Percentiles rank a stretch among this genome's conserved stretches.
Conservation (phyloP, 2,113 vertebrate genomes). For the Psilopsiagon aymara region DNA sequence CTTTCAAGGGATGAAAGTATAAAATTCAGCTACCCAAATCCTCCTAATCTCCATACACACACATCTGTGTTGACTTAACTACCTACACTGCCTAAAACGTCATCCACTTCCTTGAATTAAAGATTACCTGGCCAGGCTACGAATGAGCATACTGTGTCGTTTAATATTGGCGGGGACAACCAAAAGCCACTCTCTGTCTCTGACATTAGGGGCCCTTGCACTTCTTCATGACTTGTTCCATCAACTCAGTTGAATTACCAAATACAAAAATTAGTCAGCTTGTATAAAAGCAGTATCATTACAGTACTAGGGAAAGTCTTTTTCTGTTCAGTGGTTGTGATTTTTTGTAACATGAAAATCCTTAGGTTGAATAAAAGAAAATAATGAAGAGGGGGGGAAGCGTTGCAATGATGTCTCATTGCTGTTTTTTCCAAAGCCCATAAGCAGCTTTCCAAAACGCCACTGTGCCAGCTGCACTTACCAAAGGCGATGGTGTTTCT, state of each 20-base stretch:
- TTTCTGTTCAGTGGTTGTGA: background rate
- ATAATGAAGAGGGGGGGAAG: background rate
- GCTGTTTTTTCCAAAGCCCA: slow-evolving; percentile 41
- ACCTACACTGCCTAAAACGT: background rate
- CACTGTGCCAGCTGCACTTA: background rate
- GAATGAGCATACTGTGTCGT: background rate
- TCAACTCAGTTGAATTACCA: background rate
- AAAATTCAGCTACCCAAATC: background rate
- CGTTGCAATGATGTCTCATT: background rate
- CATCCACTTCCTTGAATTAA: background rate
- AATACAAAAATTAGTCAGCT: no score
- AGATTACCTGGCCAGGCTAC: background rate
- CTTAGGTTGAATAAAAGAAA: background rate
- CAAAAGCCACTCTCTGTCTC: background rate
- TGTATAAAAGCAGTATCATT: background rate
- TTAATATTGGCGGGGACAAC: background rate
- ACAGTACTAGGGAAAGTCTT: background rate
- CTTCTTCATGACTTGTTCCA: background rate
- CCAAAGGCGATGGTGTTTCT: no score
- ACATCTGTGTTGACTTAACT: background rate
- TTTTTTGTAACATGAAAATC: no score
- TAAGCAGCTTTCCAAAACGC: background rate
- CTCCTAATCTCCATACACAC: background rate
- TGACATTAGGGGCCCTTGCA: background rate
- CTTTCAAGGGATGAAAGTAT: background rate